These are phyloP conservation scores for Gila robusta DNA, from an alignment of 2,797 vertebrate species.

Conservation along the genomic window DNA sequence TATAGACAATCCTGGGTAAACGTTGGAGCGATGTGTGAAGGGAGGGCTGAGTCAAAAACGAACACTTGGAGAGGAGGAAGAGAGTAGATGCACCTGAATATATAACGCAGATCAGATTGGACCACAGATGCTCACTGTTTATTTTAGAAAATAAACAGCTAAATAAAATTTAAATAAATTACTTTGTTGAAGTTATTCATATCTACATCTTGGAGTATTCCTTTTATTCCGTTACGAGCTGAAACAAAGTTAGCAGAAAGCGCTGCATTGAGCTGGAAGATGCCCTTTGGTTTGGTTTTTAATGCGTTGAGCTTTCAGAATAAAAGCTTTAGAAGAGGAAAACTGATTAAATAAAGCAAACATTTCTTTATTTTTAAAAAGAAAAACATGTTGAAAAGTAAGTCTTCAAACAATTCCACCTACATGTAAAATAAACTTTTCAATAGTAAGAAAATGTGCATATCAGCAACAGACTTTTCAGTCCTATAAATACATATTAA, in stretches of 20 bases:
- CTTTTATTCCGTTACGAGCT: background rate
- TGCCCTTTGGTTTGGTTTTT: background rate
- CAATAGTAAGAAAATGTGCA: too few relatives aligned
- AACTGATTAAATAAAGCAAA: background rate
- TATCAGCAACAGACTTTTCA: background rate
- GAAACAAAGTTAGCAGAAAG: background rate
- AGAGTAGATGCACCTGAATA: background rate
- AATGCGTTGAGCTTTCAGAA: background rate
- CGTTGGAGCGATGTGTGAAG: background rate
- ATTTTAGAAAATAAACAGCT: background rate
- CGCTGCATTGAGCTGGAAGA: background rate
- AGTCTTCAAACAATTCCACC: background rate
- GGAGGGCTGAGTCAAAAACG: background rate
- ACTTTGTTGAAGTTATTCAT: background rate
- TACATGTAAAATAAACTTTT: background rate
- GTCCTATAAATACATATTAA: background rate
- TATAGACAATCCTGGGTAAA: constrained; percentile 35
- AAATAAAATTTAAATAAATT: background rate
- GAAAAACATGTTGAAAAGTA: background rate
- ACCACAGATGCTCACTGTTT: constrained; percentile 61
- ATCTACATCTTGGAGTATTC: background rate
- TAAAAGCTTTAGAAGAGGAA: background rate
- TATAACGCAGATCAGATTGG: constrained; percentile 47
- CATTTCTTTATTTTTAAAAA: background rate
- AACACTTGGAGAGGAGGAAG: background rate